Evolutionary conservation across 2,113 vertebrate genomes (phyloP), one percentile per base, ranked within the genome.

Genomic region (Thalassoma bifasciatum): DNA sequence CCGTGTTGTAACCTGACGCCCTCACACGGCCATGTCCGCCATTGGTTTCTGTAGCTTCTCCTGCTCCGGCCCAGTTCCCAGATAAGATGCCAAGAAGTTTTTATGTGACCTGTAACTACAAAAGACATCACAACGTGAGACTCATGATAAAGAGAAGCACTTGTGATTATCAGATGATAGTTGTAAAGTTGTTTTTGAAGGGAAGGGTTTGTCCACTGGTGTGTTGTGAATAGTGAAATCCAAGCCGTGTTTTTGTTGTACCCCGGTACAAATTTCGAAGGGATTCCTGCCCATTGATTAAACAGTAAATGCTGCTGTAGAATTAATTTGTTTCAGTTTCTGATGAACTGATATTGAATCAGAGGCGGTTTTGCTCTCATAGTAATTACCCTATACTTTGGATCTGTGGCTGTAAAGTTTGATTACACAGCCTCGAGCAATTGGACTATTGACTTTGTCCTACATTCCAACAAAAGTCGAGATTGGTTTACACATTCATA

Each of bases 91-190:
- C 76, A 93, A 10, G 57, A 93, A 88, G 81, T 86, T 89, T 69
- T 88, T 93, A 58, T 94, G 92, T 19, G 91, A 91, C 75, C 92
- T 92, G 84, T 93, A 94, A 87, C 92, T 94, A 51, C 34, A 81
- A 66, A 73, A 70, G 30, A 82, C 19, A 77, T 56, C 52, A n/a
- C 8, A 66, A 9, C 3, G 9, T 77, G 36, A 82, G 17, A 21
- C n/a, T 30, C 7, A 75, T 54, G 59, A 81, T 69, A 52, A 1
- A 23, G 13, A 13, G 6, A 11, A 5, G 6, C 40, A 11, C 37
- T 23, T 0, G 21, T 74, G 53, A 76, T 21, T 51, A 38, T 79
- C 65, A 73, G 21, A 47, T 59, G 63, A 77, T 56, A 12, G 1
- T 7, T 24, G 1, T 37, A 16, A 26, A 40, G 49, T 0, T 3